Conservation (phyloP, 92 coral and sea anemone genomes). For the Actinernus sp. region DNA sequence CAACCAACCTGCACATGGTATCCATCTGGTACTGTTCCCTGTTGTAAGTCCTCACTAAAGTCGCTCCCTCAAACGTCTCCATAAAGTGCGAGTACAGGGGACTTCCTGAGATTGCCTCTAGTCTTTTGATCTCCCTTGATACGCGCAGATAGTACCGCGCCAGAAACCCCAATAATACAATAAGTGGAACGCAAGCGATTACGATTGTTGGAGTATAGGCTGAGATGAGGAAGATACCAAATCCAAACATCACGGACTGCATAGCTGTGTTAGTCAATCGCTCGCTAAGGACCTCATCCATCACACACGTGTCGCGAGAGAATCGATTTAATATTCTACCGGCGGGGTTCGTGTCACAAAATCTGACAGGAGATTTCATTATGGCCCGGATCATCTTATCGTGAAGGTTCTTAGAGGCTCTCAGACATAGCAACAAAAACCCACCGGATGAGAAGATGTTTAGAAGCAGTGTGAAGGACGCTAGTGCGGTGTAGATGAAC, state of each 20-base stretch:
- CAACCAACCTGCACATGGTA: slow-evolving; percentile 28
- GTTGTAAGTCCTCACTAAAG: slow-evolving; percentile 33
- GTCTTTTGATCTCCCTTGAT: slow-evolving; percentile 62
- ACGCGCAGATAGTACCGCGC: slow-evolving; percentile 55
- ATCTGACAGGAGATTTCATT: slow-evolving; percentile 16
- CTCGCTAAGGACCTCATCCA: slow-evolving; percentile 46
- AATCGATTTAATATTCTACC: slow-evolving; percentile 46
- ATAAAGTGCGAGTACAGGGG: slow-evolving; percentile 49
- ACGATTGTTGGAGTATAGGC: slow-evolving; percentile 25
- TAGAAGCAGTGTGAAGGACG: neutral
- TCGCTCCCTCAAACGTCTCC: slow-evolving; percentile 42
- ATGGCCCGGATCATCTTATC: slow-evolving; percentile 24
- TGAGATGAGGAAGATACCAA: slow-evolving; percentile 38
- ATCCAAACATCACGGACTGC: slow-evolving; percentile 37
- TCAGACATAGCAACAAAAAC: slow-evolving; percentile 7
- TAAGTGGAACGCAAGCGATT: slow-evolving; percentile 52
- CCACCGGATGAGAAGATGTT: slow-evolving; percentile 2
- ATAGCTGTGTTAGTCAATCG: slow-evolving; percentile 37
- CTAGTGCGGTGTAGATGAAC: neutral
- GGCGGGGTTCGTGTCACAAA: slow-evolving; percentile 39
- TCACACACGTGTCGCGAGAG: slow-evolving; percentile 31
- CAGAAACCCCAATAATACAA: slow-evolving; percentile 24
- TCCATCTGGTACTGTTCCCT: slow-evolving; percentile 8
- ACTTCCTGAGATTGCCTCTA: slow-evolving; percentile 48
- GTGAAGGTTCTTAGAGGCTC: slow-evolving; percentile 34